Conservation (phyloP, 1,140 invertebrate genomes). For the Halesus radiatus region DNA sequence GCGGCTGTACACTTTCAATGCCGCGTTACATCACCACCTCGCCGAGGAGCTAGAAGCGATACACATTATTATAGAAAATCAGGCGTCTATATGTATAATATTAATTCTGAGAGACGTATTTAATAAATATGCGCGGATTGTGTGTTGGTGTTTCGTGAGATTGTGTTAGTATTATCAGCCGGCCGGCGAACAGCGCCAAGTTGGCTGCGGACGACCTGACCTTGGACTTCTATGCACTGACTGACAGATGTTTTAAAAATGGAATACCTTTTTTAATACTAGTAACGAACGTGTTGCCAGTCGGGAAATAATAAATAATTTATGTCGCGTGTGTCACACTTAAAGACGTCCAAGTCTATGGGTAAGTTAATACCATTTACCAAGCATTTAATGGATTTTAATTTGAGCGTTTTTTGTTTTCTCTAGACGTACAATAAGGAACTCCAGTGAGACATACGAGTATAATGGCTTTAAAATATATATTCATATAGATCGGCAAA, state of each 20-base stretch:
- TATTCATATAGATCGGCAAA: no score
- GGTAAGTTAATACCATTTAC: no score
- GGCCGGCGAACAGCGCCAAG: conserved; percentile 38
- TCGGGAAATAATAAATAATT: neutral
- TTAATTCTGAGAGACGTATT: no score
- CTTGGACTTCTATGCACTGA: conserved; percentile 39
- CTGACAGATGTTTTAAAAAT: conserved; percentile 27
- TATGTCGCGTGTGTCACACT: no score
- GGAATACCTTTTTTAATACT: neutral
- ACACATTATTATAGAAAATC: neutral
- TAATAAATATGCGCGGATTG: neutral
- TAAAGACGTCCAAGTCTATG: no score
- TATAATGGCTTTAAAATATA: no score
- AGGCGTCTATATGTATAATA: no score
- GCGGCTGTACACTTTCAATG: neutral
- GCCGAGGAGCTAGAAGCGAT: neutral
- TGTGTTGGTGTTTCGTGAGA: neutral
- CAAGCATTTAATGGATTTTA: no score
- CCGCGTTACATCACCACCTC: conserved; percentile 8
- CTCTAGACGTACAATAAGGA: no score
- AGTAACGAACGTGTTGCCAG: conserved; percentile 24
- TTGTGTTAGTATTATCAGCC: conserved; percentile 26
- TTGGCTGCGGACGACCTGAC: conserved; percentile 26
- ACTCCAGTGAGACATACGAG: no score
- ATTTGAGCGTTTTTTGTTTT: no score